Evolutionary conservation across 1,140 invertebrate genomes (phyloP).

Genomic region (Spodoptera litura): DNA sequence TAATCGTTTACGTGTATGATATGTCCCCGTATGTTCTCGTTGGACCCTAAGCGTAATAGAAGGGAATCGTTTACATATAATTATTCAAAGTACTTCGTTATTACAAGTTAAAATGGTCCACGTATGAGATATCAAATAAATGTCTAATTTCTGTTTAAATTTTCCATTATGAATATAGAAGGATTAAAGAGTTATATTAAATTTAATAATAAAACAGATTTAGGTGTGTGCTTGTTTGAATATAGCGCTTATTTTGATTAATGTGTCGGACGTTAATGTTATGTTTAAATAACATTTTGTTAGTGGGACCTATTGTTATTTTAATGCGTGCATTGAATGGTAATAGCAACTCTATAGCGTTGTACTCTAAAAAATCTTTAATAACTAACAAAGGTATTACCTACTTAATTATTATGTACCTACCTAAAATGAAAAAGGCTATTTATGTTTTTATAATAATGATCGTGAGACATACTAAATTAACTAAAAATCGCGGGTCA

Average conservation of each 20-base stretch:
- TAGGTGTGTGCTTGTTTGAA: slow-evolving; percentile 9
- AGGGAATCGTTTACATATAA: slow-evolving; percentile 55
- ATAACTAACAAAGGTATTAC: too few relatives aligned
- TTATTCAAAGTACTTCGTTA: slow-evolving; percentile 51
- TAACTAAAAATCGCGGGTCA: too few relatives aligned
- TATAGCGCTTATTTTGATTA: slow-evolving; percentile 16
- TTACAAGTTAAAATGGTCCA: slow-evolving; percentile 41
- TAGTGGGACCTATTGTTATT: too few relatives aligned
- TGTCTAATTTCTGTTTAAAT: slow-evolving; percentile 43
- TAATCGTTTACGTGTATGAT: background rate
- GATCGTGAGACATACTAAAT: too few relatives aligned
- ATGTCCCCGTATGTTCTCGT: slow-evolving; percentile 15
- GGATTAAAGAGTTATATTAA: slow-evolving; percentile 22
- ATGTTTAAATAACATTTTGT: background rate
- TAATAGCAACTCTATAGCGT: too few relatives aligned
- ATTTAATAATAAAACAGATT: slow-evolving; percentile 18
- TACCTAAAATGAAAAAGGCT: too few relatives aligned
- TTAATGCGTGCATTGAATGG: too few relatives aligned
- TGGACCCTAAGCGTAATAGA: slow-evolving; percentile 28
- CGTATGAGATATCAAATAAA: slow-evolving; percentile 47
- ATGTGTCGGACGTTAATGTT: background rate
- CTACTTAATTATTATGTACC: too few relatives aligned
- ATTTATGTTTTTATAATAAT: too few relatives aligned
- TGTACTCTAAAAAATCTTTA: too few relatives aligned
- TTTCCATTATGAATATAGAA: slow-evolving; percentile 20